These are phyloP conservation scores for Bradypodion pumilum DNA, from an alignment of 2,797 vertebrate species.

Conservation along the genomic window DNA sequence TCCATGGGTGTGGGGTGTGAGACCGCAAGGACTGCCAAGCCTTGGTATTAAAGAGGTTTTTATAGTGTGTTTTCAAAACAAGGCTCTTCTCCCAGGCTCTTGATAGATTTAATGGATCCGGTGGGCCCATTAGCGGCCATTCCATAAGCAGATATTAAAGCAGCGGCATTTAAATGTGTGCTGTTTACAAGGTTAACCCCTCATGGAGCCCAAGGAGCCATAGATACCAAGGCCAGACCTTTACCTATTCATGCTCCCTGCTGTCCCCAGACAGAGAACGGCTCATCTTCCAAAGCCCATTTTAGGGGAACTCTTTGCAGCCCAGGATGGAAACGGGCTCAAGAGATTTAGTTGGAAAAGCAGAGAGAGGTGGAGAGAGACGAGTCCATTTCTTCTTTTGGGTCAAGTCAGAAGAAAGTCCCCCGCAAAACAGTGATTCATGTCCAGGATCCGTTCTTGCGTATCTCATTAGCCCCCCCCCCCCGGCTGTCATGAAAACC, in stretches of 20 bases:
- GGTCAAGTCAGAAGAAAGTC: conserved; percentile 50
- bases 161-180: background rate
- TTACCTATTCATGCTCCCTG: too few species aligned
- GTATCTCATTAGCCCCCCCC: conserved; percentile 46
- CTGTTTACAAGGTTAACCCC: conserved; percentile 46
- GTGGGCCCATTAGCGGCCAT: conserved; percentile 26
- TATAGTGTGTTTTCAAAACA: conserved; percentile 19
- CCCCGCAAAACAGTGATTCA: conserved; percentile 48
- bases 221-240: background rate
- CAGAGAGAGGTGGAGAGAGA: background rate
- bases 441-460: conserved; percentile 39
- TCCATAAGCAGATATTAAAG: conserved; percentile 31
- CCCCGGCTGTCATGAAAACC: conserved; percentile 56
- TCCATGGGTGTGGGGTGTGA: background rate
- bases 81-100: background rate
- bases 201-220: background rate
- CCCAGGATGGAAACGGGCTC: background rate
- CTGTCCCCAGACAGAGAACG: too few species aligned
- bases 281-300: background rate
- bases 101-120: conserved; percentile 33
- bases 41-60: conserved; percentile 22
- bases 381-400: background rate
- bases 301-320: background rate
- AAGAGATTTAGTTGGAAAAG: too few species aligned
- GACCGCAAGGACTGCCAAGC: background rate